phyloP scores from a whole-genome alignment of 1,140 invertebrate species.

The Drosophila ficusphila region DNA sequence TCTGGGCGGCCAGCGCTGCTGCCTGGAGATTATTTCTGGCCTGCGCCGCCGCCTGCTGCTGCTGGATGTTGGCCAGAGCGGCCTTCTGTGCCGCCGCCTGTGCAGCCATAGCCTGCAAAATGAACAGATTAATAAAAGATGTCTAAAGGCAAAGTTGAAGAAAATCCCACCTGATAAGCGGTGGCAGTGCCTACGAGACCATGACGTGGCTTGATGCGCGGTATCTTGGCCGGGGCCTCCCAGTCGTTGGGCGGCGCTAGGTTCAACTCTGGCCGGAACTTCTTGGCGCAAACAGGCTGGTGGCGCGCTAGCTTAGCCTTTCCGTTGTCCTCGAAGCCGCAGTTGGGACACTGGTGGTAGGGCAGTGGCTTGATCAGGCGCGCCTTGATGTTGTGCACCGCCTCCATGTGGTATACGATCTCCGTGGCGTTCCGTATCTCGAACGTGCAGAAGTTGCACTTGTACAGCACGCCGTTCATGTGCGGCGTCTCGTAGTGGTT shows the following conservation, averaged over 20 bases:
- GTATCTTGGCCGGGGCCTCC: conserved; percentile 96
- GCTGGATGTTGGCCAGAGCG: conserved; percentile 77
- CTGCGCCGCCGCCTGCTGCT: conserved; percentile 72
- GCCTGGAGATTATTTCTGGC: conserved; percentile 80
- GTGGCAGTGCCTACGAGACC: conserved; percentile 83
- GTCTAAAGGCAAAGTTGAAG: background rate
- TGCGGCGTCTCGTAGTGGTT: conserved; percentile 97
- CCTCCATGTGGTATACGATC: conserved; percentile 96
- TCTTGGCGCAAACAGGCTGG: conserved; percentile 94
- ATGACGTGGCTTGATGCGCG: conserved; percentile 84
- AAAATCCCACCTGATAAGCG: conserved; percentile 74
- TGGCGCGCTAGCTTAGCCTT: conserved; percentile 96
- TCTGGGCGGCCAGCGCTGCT: conserved; percentile 76
- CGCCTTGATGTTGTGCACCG: conserved; percentile 92
- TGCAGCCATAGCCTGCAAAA: conserved; percentile 79
- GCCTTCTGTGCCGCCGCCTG: conserved; percentile 83
- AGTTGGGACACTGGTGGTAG: conserved; percentile 96
- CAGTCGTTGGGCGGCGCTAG: conserved; percentile 93
- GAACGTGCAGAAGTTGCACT: conserved; percentile 94
- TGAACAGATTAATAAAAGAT: background rate
- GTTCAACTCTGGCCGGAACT: conserved; percentile 94
- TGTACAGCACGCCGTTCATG: conserved; percentile 93
- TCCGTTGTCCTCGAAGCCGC: conserved; percentile 97
- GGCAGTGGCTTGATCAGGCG: conserved; percentile 93
- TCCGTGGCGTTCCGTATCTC: conserved; percentile 93